Base-by-base conservation (phyloP, 2,888 invertebrate genomes). In the Cosmia trapezina region DNA sequence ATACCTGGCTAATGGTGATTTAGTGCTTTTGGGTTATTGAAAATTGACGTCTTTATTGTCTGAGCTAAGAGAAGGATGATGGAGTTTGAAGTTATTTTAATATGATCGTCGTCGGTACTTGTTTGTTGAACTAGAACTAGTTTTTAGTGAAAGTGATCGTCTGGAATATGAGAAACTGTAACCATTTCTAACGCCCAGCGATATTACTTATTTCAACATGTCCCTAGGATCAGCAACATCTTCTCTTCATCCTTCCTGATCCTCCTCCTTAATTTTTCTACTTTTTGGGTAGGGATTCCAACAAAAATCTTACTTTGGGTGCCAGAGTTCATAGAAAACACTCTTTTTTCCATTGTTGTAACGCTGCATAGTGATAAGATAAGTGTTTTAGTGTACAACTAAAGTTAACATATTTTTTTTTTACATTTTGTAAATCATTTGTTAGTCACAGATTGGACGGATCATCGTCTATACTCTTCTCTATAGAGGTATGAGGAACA, bases 1-100 rank as follows among this genome's bases (percentile, higher is more conserved):
- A 61, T 66, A 73, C 33, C 45, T 77, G n/a, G 4, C 17, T 66
- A 66, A 70, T 66, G 14, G 51, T 22, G 49, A 67, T 70, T 66
- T 54, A 65, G 41, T 63, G 68, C 54, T 54, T 80, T 68, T 53
- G 6, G 17, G 8, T 14, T 59, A n/a, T 56, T 8, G 37, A 33
- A 64, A 60, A 11, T 77, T 41, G 43, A 54, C 11, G 14, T 41
- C 41, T 43, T 0, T 17, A 47, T 66, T 64, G 17, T 47, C 19
- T 45, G 51, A 17, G 12, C 8, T 12, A 45, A 33, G 8, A 19
- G n/a, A 4, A 19, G 28, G 3, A 22, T 76, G 62, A 78, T 60
- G 5, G 37, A 75, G 56, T 73, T 1, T 2, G 6, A 37, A 14
- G 3, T 19, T 37, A 8, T 67, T 37, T 54, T 1, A 66, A 54